A percentile compares a stretch with the other conserved stretches of the same genome.
phyloP scores from a whole-genome alignment of 2,113 vertebrate species.

The Tragelaphus strepsiceros region DNA sequence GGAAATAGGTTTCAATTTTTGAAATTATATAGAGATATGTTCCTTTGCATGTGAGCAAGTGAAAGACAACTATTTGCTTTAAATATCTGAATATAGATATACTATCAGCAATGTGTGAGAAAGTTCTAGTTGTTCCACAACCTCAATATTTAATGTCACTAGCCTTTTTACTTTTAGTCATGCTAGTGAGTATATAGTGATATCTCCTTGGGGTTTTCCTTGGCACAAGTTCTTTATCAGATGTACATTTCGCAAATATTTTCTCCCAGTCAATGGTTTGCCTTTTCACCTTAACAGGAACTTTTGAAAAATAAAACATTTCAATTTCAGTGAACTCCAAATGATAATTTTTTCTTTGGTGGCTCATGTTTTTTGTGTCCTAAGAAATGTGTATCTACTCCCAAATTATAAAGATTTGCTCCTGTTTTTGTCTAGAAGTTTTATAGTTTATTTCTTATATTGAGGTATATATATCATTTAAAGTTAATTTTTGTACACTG shows the following conservation, averaged over 20 bases:
- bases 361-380: not conserved
- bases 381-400: not conserved
- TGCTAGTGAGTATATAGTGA: not conserved
- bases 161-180: not conserved
- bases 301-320: not conserved
- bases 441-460: not conserved
- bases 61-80: not conserved
- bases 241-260: not conserved
- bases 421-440: not conserved
- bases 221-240: not conserved
- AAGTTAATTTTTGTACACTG: not conserved
- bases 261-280: not conserved
- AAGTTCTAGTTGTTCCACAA: conserved; percentile 9
- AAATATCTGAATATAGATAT: not conserved
- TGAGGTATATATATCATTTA: not conserved
- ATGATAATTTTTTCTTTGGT: not conserved
- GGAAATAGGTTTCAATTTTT: not conserved
- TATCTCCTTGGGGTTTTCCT: not conserved
- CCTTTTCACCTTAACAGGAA: not conserved
- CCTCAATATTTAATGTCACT: not conserved
- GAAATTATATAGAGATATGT: not conserved
- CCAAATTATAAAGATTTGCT: not conserved
- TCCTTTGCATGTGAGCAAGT: not conserved
- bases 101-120: not conserved
- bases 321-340: not conserved